Base-by-base conservation (phyloP, 2,888 invertebrate genomes). In the Mystacides longicornis region DNA sequence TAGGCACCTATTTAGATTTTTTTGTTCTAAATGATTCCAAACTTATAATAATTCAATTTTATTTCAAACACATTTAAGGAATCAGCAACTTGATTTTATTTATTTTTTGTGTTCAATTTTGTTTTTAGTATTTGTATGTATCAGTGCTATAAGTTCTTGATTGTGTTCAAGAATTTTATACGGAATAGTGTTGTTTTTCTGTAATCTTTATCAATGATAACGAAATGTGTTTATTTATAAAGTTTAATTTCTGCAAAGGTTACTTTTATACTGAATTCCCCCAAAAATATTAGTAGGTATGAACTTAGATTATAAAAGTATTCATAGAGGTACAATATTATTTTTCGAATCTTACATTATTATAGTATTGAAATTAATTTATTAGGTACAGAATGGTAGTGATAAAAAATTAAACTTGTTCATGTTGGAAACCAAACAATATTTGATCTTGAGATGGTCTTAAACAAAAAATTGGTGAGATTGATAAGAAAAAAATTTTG, bases 251-350 rank as follows among this genome's bases (percentile, higher is more conserved):
- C n/a, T n/a, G 19, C 27, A 51, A 51, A 48, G 53, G 55, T 60
- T 60, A 60, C 60, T 60, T 60, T 59, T 57, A 48, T 57, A 57
- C 54, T 45, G 49, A 51, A 55, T 56, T 57, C 55, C 57, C 51
- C 55, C 57, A 27, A 27, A 48, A 46, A 50, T 7, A 7, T 11
- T 7, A 27, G 5, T 27, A 27, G 27, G 11, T n/a, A n/a, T n/a
- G n/a, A n/a, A n/a, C n/a, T n/a, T n/a, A n/a, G n/a, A n/a, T n/a
- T n/a, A n/a, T n/a, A n/a, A n/a, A n/a, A n/a, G n/a, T n/a, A n/a
- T n/a, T n/a, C n/a, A n/a, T n/a, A n/a, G n/a, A n/a, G n/a, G n/a
- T n/a, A n/a, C n/a, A n/a, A n/a, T n/a, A n/a, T n/a, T n/a, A n/a
- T n/a, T n/a, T n/a, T n/a, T n/a, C n/a, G n/a, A n/a, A n/a, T n/a